Percentiles rank a stretch among this genome's conserved stretches.
These are phyloP conservation scores for Papilio demoleus DNA, from an alignment of 2,888 invertebrate species.

Conservation along the genomic window DNA sequence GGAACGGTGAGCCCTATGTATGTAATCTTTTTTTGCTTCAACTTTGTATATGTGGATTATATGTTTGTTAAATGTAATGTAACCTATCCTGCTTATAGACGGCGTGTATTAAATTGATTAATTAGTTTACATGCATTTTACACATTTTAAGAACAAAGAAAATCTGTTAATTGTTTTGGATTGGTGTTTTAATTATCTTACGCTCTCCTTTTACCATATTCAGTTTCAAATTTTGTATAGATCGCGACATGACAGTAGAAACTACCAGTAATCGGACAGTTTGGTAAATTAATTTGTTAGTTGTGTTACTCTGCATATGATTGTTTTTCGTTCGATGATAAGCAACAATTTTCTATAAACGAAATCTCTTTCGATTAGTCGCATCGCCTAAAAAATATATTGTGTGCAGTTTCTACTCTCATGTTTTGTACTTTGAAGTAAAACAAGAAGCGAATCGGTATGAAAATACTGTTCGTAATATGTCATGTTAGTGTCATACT, in stretches of 20 bases:
- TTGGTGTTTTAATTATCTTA: slow-evolving; percentile 36
- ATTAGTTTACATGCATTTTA: slow-evolving; percentile 34
- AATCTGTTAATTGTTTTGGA: slow-evolving; percentile 36
- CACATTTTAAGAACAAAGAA: slow-evolving; percentile 34
- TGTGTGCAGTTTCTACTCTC: not conserved
- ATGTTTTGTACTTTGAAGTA: not conserved
- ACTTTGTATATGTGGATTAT: slow-evolving; percentile 27
- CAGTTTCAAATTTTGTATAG: not conserved
- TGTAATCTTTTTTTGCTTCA: slow-evolving; percentile 18
- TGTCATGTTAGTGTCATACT: slow-evolving; percentile 5
- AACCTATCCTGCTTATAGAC: slow-evolving; percentile 31
- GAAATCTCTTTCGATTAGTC: not conserved
- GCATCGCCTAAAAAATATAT: not conserved
- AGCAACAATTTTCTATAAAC: not conserved
- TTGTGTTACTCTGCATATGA: not conserved
- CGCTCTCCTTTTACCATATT: slow-evolving; percentile 22
- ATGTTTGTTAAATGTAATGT: slow-evolving; percentile 33
- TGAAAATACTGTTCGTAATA: slow-evolving; percentile 17
- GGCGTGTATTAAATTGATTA: slow-evolving; percentile 32
- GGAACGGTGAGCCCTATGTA: slow-evolving; percentile 8
- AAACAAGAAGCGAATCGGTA: slow-evolving; percentile 18
- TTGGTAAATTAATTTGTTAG: not conserved
- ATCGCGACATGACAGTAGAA: not conserved
- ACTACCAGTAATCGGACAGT: not conserved
- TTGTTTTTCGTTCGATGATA: not conserved